Conservation (phyloP, 1,140 invertebrate genomes). For the Alviniconcha marisindica region DNA sequence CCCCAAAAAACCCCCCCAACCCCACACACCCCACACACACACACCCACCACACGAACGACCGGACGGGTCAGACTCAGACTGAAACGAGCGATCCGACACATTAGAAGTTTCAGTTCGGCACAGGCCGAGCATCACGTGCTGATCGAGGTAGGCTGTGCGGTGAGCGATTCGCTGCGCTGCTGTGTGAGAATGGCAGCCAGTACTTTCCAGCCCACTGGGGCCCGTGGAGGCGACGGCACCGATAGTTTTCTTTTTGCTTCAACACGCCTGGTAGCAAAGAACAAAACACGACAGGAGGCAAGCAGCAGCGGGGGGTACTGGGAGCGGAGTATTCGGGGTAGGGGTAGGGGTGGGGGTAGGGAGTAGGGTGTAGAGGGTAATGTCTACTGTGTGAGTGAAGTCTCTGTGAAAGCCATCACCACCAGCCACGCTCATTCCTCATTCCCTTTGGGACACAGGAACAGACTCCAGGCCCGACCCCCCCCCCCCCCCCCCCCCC, state of each 20-base stretch:
- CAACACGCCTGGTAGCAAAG: not conserved
- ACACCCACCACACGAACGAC: too few relatives aligned
- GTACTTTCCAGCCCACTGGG: not conserved
- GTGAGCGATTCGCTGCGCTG: too few relatives aligned
- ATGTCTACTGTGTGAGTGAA: too few relatives aligned
- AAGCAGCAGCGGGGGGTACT: too few relatives aligned
- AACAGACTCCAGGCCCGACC: too few relatives aligned
- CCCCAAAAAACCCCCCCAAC: too few relatives aligned
- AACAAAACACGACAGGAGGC: not conserved
- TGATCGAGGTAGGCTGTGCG: not conserved
- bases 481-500: not conserved
- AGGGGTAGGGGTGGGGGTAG: not conserved
- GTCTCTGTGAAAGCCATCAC: not conserved
- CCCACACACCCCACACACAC: too few relatives aligned
- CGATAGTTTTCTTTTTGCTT: not conserved
- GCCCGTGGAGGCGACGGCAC: not conserved
- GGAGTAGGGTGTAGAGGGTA: too few relatives aligned
- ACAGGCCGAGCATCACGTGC: not conserved
- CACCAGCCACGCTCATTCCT: constrained; percentile 1
- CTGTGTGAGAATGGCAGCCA: too few relatives aligned
- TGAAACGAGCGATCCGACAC: not conserved
- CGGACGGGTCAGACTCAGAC: not conserved
- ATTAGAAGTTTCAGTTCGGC: not conserved
- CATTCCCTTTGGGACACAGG: too few relatives aligned
- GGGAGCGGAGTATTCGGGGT: not conserved